Evolutionary conservation across 2,113 vertebrate species (phyloP).

Genomic region (Alethe castanea): DNA sequence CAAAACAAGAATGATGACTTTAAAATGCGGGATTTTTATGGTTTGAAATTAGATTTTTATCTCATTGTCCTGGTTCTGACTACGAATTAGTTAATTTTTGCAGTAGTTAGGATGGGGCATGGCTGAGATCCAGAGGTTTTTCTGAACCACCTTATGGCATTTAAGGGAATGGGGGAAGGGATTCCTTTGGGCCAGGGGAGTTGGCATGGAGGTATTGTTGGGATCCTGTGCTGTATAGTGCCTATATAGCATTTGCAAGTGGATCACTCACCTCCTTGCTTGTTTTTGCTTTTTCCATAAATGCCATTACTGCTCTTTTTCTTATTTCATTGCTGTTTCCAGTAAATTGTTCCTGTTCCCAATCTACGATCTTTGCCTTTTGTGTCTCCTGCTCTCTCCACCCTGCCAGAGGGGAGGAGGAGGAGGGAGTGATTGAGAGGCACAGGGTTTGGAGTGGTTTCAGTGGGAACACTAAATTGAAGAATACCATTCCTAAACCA

Average conservation of each 20-base stretch:
- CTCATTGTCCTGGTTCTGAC: not conserved
- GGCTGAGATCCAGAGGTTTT: not conserved
- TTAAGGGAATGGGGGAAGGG: not conserved
- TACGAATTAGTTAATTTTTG: not conserved
- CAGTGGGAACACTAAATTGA: not conserved
- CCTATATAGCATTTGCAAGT: not conserved
- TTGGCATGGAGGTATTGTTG: not conserved
- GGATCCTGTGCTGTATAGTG: not conserved
- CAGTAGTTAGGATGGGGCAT: not conserved
- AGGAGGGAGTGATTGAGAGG: fast-evolving
- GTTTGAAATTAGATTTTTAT: not conserved
- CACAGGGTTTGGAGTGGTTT: not conserved
- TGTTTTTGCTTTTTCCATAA: not conserved
- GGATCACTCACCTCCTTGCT: not conserved
- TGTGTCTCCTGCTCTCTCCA: not conserved
- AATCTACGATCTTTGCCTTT: not conserved
- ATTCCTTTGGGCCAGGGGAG: not conserved
- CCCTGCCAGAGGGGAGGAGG: not conserved
- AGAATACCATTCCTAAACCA: not conserved
- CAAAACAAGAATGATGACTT: not conserved
- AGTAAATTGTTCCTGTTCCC: not conserved
- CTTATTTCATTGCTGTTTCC: not conserved
- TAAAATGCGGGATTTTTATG: not conserved
- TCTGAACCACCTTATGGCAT: not conserved
- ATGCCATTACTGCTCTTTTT: not conserved